phyloP scores from a whole-genome alignment of 2,888 invertebrate species.

The Anarsia innoxiella region DNA sequence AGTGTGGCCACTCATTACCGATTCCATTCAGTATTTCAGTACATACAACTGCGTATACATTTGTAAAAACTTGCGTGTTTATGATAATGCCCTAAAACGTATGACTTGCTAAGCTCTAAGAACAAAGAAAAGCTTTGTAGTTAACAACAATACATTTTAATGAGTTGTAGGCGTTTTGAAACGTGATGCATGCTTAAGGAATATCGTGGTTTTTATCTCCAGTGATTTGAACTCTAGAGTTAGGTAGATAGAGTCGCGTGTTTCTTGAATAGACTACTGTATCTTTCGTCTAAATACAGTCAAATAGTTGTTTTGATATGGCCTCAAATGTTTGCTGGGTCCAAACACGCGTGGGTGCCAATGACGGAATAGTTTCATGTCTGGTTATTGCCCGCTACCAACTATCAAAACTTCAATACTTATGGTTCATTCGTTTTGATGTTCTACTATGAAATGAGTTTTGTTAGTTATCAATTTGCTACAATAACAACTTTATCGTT shows the following conservation, averaged over 20 bases:
- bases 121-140: slow-evolving; percentile 20
- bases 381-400: neutral
- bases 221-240: neutral
- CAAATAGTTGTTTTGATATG: slow-evolving; percentile 1
- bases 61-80: slow-evolving; percentile 4
- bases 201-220: slow-evolving; percentile 10
- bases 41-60: too few species aligned
- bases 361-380: neutral
- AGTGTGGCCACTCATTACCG: too few species aligned
- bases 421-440: neutral
- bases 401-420: neutral
- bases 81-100: slow-evolving; percentile 1
- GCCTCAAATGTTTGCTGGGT: neutral
- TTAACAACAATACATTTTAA: slow-evolving; percentile 23
- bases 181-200: slow-evolving; percentile 15
- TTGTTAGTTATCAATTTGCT: neutral
- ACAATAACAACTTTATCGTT: too few species aligned
- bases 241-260: neutral
- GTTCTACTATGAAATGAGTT: neutral
- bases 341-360: neutral
- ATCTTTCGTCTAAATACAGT: slow-evolving; percentile 1
- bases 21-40: too few species aligned
- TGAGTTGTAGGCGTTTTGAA: slow-evolving; percentile 20
- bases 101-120: slow-evolving; percentile 1
- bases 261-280: neutral